Conservation (phyloP, 2,888 invertebrate genomes). For the Conistra vaccinii region DNA sequence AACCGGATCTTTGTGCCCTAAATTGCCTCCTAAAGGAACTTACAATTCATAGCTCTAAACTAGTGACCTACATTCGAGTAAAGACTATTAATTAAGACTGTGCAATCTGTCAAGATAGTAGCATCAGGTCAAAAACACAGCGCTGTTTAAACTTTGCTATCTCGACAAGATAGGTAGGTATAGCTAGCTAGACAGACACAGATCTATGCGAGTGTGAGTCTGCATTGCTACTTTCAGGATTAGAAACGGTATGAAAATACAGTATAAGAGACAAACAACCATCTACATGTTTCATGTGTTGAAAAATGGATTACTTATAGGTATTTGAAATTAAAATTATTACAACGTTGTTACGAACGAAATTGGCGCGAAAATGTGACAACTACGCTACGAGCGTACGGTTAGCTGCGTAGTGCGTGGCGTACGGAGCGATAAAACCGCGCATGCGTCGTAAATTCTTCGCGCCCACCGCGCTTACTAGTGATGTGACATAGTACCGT, state of each 20-base stretch:
- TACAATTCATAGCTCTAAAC: conserved; percentile 76
- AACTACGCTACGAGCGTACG: conserved; percentile 58
- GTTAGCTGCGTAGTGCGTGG: conserved; percentile 59
- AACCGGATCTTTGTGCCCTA: conserved; percentile 86
- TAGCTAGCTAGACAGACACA: conserved; percentile 44
- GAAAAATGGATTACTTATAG: conserved; percentile 58
- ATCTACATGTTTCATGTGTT: conserved; percentile 6
- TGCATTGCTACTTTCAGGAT: background rate
- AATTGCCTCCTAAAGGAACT: conserved; percentile 83
- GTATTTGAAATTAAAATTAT: conserved; percentile 62
- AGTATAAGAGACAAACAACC: background rate
- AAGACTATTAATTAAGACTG: conserved; percentile 74
- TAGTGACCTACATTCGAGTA: conserved; percentile 75
- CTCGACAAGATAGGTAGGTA: conserved; percentile 59
- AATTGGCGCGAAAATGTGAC: conserved; percentile 83
- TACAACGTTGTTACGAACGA: conserved; percentile 60
- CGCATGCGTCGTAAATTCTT: conserved; percentile 74
- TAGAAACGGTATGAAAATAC: background rate
- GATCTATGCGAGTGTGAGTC: background rate
- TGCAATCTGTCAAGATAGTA: conserved; percentile 78
- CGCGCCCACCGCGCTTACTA: conserved; percentile 69
- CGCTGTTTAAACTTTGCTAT: conserved; percentile 71
- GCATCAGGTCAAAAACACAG: conserved; percentile 78
- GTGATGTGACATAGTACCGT: conserved; percentile 64
- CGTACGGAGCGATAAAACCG: conserved; percentile 73